Evolutionary conservation across 2,888 invertebrate species (phyloP), one percentile per base, ranked within the genome.

Genomic region (Ormia ochracea): DNA sequence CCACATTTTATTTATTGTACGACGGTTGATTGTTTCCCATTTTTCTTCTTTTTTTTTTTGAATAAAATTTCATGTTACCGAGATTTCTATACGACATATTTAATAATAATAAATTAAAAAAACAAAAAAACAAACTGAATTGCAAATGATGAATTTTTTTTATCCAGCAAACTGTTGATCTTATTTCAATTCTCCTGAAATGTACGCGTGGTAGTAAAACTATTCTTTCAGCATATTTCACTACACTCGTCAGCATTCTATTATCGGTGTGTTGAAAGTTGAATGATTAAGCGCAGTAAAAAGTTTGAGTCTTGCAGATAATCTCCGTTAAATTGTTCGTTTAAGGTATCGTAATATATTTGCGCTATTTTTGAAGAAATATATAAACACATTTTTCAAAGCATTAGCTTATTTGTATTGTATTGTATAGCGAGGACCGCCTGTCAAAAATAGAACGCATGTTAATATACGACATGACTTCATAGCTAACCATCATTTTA

Each of bases 61-160:
- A 50, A 31, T 48, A 78, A 73, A 59, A 68, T 68, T 69, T 56
- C 54, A 61, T 54, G 41, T 73, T 48, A 48, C 68, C 9, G 56
- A 68, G 59, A 78, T 78, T 66, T 78, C 63, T 56, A 78, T 74
- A 63, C 31, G 68, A 28, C 17, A 73, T 63, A 12, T 63, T 73
- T 68, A 50, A 72, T 59, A 48, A 41, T 63, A 78, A 63, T 33
- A 48, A 73, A 73, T 73, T 61, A 41, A 21, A 33, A n/a, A 78
- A 74, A 74, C 56, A 41, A 38, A n/a, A 56, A 45, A 74, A 48
- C 12, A 66, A 41, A 50, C 17, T 41, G 14, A n/a, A n/a, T n/a
- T n/a, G 12, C 17, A 17, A 56, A 28, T 69, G 61, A 63, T 56
- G 69, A 59, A 31, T 28, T 43, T 45, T 54, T 48, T 38, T 73